phyloP scores from a whole-genome alignment of 2,113 vertebrate genomes.

The Catharus minimus region DNA sequence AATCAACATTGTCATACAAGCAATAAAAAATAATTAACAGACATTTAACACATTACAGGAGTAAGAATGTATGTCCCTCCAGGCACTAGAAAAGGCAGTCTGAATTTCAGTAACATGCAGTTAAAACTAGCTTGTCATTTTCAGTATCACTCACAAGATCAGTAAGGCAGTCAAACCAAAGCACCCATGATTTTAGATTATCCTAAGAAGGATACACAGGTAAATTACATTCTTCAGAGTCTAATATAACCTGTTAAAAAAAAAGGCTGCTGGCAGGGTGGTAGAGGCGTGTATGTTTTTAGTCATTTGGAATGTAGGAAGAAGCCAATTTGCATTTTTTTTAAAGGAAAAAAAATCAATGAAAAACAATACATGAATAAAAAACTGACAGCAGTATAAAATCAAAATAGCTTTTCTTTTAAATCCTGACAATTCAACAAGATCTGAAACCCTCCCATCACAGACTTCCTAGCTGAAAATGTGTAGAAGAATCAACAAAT shows the following conservation, averaged over 20 bases:
- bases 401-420: not conserved
- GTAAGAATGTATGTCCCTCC: not conserved
- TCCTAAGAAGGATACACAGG: not conserved
- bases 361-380: not conserved
- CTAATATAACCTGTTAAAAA: not conserved
- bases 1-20: not conserved
- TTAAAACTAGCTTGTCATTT: not conserved
- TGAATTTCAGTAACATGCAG: not conserved
- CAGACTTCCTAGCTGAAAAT: not conserved
- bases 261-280: not conserved
- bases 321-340: not conserved
- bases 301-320: not conserved
- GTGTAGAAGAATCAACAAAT: not conserved
- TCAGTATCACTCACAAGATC: not conserved
- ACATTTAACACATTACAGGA: not conserved
- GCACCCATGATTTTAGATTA: conserved; percentile 10
- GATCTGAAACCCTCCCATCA: not conserved
- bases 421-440: not conserved
- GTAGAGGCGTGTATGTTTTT: not conserved
- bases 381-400: not conserved
- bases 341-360: not conserved
- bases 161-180: conserved; percentile 44
- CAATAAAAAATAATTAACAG: not conserved
- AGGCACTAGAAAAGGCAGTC: conserved; percentile 35
- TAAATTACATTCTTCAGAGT: conserved; percentile 37